Evolutionary conservation across 2,113 vertebrate genomes (phyloP).

Genomic region (Bothrops jararaca): DNA sequence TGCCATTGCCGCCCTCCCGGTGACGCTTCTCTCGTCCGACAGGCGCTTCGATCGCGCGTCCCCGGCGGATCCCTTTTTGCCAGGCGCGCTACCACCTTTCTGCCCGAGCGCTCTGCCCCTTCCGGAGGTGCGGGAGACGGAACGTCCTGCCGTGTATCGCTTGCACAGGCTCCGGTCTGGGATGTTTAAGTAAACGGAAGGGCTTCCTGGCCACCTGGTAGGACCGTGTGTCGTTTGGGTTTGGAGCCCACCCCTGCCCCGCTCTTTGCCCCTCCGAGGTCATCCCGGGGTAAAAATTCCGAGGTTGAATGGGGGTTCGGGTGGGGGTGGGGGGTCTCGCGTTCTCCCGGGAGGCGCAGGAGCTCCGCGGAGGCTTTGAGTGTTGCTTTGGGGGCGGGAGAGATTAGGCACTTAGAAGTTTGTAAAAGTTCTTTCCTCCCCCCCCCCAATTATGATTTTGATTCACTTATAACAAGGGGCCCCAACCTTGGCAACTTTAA

Average conservation of each 20-base stretch:
- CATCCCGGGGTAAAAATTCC: background rate
- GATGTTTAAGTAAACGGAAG: slow-evolving; percentile 94
- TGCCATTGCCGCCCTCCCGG: background rate
- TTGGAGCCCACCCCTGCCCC: background rate
- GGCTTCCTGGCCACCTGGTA: slow-evolving; percentile 87
- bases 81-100: slow-evolving; percentile 91
- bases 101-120: slow-evolving; percentile 83
- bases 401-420: no score
- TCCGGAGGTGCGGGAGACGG: slow-evolving; percentile 78
- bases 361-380: background rate
- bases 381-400: no score
- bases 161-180: slow-evolving; percentile 96
- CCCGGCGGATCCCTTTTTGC: slow-evolving; percentile 84
- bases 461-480: no score
- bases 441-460: no score
- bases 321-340: no score
- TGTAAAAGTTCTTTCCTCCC: no score
- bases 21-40: slow-evolving; percentile 3
- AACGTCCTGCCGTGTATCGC: slow-evolving; percentile 89
- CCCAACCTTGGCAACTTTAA: no score
- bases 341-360: background rate
- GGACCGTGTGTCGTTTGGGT: slow-evolving; percentile 38
- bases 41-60: slow-evolving; percentile 89
- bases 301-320: background rate
- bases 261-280: no score